Evolutionary conservation across 2,113 vertebrate genomes (phyloP), one percentile per base, ranked within the genome.

Genomic region (Nannobrachium achirus): DNA sequence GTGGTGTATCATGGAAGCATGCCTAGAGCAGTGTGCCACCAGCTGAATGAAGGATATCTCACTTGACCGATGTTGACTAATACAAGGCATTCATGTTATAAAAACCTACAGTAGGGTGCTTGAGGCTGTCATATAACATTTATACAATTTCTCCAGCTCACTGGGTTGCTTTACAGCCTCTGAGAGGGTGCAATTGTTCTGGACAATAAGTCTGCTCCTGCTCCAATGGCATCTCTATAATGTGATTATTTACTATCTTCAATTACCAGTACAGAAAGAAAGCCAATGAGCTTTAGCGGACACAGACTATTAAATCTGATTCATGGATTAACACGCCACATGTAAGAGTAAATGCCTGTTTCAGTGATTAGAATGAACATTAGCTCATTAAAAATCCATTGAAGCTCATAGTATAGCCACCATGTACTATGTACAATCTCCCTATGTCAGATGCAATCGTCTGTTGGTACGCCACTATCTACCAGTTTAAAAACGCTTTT

Each of bases 171-270:
- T 82, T 84, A 77, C 18, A 72, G 61, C 58, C 67, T 69, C 52
- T 2, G 39, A 73, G 65, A 62, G 72, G 69, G 72, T 33, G 56
- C 39, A 19, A 33, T 72, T 73, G 81, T 74, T 80, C 63, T 6
- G 44, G 56, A 42, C 71, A 79, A 81, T 86, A 86, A 84, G 74
- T 81, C 78, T 61, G 11, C 56, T 55, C 10, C 44, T 56, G 78
- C 68, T 72, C 63, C 40, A 53, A 50, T 64, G 75, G 76, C 76
- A 79, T 77, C 55, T 44, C 39, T 53, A 48, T 81, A 75, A 79
- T 79, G 79, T 57, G 66, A 73, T 89, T 83, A 85, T 88, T 86
- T 85, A 89, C 78, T 75, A 68, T 76, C 75, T 78, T 82, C 74
- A 86, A 86, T 86, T 80, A 78, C 74, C 68, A 66, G 41, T 48